Base-by-base conservation (phyloP, 2,888 invertebrate species). In the Eilema sororculum region DNA sequence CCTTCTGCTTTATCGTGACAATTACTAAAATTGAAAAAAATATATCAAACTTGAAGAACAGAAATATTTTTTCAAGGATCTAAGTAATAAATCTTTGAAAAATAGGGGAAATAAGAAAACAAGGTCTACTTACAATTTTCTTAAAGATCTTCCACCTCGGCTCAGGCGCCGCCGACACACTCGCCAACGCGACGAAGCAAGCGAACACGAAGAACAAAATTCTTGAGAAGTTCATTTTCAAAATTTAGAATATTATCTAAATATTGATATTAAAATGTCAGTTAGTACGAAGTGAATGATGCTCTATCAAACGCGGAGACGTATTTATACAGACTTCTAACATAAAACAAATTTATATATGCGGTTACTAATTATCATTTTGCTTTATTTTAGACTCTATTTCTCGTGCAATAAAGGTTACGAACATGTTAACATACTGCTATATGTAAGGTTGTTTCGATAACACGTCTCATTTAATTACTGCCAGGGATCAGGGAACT, bases 131-230 rank as follows among this genome's bases (percentile, higher is more conserved):
- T 82, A 91, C 91, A 72, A 90, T 76, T 85, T 86, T 90, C 72
- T 89, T 90, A 60, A 90, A 89, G 0, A 87, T 69, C 37, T 87
- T 90, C 89, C 89, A 91, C 52, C 78, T 87, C 0, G 90, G 90
- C 8, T 85, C 87, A 0, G 89, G 88, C 12, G 88, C 86, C 0
- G 85, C 86, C 0, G 78, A 74, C 0, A 87, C 87, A 0, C 84
- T 69, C 8, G 82, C 78, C 41, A 89, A 58, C 24, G 87, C 87
- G 69, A 86, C 71, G 22, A 89, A 69, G 68, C 84, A 85, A 30
- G 88, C 86, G 74, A 90, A 86, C 1, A 89, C 76, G 57, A 89
- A 86, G 65, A 89, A 86, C 24, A 91, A 79, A 46, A 89, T 80
- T 67, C 81, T 86, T 2, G 77, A 70, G 73, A 90, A 90, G 71